A percentile compares a stretch with the other conserved stretches of the same genome.
These are phyloP conservation scores for Lamprologus tigripictilis DNA, from an alignment of 2,113 vertebrate genomes.

Conservation along the genomic window DNA sequence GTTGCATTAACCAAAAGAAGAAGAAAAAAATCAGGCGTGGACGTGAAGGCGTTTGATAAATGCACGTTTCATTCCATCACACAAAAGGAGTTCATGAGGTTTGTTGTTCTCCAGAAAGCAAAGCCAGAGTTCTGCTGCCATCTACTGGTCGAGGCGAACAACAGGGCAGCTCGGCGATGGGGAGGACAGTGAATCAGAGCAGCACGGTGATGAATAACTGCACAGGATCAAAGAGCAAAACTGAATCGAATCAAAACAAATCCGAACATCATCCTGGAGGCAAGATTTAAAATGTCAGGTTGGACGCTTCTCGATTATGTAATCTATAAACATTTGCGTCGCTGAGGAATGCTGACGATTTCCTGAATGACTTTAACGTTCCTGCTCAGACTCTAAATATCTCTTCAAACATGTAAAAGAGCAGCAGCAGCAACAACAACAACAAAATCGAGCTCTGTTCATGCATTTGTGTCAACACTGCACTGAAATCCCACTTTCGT, in stretches of 20 bases:
- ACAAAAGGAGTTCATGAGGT: background rate
- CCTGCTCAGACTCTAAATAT: background rate
- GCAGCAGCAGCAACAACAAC: background rate
- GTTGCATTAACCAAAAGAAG: background rate
- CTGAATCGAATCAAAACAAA: background rate
- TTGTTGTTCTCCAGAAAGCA: background rate
- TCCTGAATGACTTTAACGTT: background rate
- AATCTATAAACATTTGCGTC: background rate
- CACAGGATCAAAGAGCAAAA: background rate
- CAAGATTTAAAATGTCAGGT: background rate
- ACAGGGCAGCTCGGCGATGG: background rate
- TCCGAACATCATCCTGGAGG: background rate
- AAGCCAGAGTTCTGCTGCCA: slow-evolving; percentile 59
- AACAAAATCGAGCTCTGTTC: background rate
- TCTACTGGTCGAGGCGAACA: slow-evolving; percentile 37
- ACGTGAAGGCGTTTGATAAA: background rate
- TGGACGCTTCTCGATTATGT: background rate
- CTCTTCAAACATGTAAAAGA: background rate
- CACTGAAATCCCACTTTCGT: slow-evolving; percentile 1
- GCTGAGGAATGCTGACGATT: background rate
- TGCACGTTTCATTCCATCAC: background rate
- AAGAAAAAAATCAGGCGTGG: background rate
- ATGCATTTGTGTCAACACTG: background rate
- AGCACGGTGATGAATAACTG: background rate
- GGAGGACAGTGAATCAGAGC: background rate